These are phyloP conservation scores for Mythimna lalbum DNA, from an alignment of 2,888 invertebrate genomes.

Conservation along the genomic window DNA sequence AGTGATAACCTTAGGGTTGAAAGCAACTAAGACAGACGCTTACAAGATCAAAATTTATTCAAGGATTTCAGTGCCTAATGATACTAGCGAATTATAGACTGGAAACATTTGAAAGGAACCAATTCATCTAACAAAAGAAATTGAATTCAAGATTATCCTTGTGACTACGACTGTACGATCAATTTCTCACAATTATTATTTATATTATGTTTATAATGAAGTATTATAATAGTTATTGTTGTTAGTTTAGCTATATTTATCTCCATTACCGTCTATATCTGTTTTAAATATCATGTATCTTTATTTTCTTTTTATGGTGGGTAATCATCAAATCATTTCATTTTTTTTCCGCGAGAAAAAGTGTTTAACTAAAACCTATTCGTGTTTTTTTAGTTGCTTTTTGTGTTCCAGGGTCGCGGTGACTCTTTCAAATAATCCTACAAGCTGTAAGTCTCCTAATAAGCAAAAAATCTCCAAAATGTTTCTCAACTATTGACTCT, in stretches of 20 bases:
- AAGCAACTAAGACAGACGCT: background rate
- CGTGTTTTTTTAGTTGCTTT: too few species aligned
- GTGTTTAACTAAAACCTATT: too few species aligned
- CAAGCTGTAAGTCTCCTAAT: background rate
- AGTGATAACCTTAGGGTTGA: conserved; percentile 43
- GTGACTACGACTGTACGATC: background rate
- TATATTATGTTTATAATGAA: background rate
- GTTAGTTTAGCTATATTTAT: too few species aligned
- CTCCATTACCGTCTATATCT: background rate
- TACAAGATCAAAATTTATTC: background rate
- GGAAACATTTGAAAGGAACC: background rate
- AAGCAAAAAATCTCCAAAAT: background rate
- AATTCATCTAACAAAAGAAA: background rate
- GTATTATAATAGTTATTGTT: background rate
- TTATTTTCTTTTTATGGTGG: too few species aligned
- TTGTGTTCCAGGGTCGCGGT: too few species aligned
- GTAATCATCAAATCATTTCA: too few species aligned
- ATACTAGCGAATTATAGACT: background rate
- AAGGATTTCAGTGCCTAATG: background rate
- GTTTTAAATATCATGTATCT: too few species aligned
- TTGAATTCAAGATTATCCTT: background rate
- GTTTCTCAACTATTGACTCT: background rate
- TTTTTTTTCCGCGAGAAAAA: too few species aligned
- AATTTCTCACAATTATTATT: background rate
- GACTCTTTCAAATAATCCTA: too few species aligned